Evolutionary conservation across 1,140 invertebrate species (phyloP), one percentile per base, ranked within the genome.

Genomic region (Archivesica marissinica): DNA sequence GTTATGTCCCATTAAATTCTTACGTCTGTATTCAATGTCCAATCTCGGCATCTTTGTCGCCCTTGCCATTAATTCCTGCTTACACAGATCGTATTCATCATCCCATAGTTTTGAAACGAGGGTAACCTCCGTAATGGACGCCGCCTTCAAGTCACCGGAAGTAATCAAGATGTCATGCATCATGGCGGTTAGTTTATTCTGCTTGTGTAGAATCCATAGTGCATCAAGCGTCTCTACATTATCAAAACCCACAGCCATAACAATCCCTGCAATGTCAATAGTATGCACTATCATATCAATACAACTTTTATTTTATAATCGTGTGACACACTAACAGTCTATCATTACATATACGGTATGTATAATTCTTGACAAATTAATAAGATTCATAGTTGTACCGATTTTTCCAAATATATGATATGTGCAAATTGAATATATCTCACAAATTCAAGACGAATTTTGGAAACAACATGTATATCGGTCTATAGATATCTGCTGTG

Each of bases 51-150:
- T 41, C 1, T 70, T 15, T 59, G 59, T 77, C 6, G 23, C n/a
- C 33, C 38, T 20, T 35, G 59, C 17, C 23, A 1, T 0, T n/a
- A 90, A 0, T 52, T 91, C 90, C 25, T 83, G 41, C 47, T 77
- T 61, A 41, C 89, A 90, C 1, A 44, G 54, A 25, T 80, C 84
- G 64, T 88, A 86, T 50, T 91, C 90, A 54, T 91, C 90, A 25
- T 86, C 87, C 89, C 89, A 91, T 44, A 90, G 35, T 54, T 86
- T 88, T 35, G 86, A 86, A 28, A 85, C 61, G 13, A 91, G 11
- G 2, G 75, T 80, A 50, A 91, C 38, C 15, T 80, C 83, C 13
- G 41, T 72, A 9, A 86, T 78, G 7, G 54, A 44, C 23, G 84
- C 52, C 11, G 85, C 64, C 44, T 87, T 83, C 28, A 90, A 47